phyloP scores from a whole-genome alignment of 2,113 vertebrate genomes.

The Telmatochromis sp. region DNA sequence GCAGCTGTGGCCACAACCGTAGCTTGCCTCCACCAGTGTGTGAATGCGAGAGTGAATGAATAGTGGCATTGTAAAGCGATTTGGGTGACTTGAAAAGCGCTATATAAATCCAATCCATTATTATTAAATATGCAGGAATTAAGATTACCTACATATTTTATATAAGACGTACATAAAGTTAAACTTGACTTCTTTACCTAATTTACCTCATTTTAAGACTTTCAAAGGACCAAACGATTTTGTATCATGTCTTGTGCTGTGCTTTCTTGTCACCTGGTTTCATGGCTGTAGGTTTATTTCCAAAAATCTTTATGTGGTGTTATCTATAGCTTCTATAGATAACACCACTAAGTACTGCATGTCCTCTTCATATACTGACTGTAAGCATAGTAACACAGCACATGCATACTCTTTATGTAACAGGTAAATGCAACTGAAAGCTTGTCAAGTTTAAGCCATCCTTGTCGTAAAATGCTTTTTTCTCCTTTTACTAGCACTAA shows the following conservation, averaged over 20 bases:
- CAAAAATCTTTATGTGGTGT: not conserved
- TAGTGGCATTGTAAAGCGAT: too few relatives aligned
- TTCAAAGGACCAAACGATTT: not conserved
- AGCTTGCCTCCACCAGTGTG: too few relatives aligned
- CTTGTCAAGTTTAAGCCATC: not conserved
- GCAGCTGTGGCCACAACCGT: too few relatives aligned
- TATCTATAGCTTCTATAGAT: not conserved
- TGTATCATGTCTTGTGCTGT: not conserved
- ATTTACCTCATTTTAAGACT: not conserved
- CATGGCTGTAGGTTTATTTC: not conserved
- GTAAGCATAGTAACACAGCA: not conserved
- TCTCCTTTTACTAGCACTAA: not conserved
- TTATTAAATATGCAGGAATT: not conserved
- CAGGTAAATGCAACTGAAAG: not conserved
- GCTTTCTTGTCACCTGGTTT: not conserved
- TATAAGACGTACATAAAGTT: not conserved
- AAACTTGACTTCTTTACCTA: not conserved
- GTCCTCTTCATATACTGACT: not conserved
- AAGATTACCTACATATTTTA: not conserved
- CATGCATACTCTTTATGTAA: not conserved
- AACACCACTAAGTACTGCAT: not conserved
- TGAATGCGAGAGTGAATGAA: too few relatives aligned
- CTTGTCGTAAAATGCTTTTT: not conserved
- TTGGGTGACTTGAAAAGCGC: too few relatives aligned
- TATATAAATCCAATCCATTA: too few relatives aligned